Percentiles rank a stretch among this genome's conserved stretches.
Conservation (phyloP, 2,113 vertebrate species). For the human region DNA sequence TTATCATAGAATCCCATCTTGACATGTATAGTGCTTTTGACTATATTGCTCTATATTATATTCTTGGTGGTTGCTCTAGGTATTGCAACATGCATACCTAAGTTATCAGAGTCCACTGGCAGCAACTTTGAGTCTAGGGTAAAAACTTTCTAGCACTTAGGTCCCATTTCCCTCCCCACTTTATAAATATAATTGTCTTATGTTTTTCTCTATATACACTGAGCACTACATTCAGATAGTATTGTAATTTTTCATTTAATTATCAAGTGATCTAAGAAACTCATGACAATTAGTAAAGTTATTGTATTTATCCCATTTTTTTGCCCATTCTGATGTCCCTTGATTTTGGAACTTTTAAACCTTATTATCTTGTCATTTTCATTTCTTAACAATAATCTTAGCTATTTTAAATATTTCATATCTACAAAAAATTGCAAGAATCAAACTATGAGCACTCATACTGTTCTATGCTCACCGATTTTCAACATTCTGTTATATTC, state of each 20-base stretch:
- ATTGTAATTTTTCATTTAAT: background rate
- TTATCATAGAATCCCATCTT: too few relatives aligned
- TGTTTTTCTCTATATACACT: background rate
- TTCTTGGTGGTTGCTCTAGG: background rate
- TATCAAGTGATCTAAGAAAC: background rate
- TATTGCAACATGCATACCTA: background rate
- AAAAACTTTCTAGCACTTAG: background rate
- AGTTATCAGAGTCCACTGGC: background rate
- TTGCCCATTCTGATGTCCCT: background rate
- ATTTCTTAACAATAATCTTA: background rate
- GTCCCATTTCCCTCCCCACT: background rate
- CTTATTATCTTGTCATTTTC: background rate
- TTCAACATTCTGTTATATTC: background rate
- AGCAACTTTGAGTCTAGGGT: background rate
- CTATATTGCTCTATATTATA: background rate
- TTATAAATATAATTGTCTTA: background rate
- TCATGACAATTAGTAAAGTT: background rate
- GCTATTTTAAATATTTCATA: background rate
- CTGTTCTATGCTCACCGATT: background rate
- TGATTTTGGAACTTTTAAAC: background rate
- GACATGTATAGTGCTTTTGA: too few relatives aligned
- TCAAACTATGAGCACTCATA: background rate
- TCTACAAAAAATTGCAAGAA: background rate
- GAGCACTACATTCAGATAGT: background rate
- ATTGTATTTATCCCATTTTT: background rate